Evolutionary conservation across 2,888 invertebrate species (phyloP).

Genomic region (Coleophora flavipennella): DNA sequence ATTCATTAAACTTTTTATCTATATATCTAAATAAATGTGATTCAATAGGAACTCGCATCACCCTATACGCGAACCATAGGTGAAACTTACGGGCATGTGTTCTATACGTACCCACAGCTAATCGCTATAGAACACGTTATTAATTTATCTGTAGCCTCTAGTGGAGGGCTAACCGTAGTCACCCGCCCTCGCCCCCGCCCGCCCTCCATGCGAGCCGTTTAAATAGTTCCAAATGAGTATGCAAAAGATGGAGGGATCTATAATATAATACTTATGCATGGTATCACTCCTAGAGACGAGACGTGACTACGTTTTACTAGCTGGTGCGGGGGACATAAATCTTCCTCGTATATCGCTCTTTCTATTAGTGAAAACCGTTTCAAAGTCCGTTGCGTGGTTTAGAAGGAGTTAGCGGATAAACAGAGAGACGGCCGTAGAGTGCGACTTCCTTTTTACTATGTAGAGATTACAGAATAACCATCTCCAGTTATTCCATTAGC

Average conservation of each 20-base stretch:
- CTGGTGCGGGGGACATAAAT: too few species aligned
- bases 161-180: constrained; percentile 65
- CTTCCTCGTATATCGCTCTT: too few species aligned
- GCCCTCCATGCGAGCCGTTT: constrained; percentile 40
- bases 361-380: too few species aligned
- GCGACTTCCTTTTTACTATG: too few species aligned
- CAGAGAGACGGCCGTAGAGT: too few species aligned
- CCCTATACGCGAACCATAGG: constrained; percentile 18
- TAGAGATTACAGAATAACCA: too few species aligned
- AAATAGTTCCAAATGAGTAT: constrained; percentile 71
- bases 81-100: constrained; percentile 53
- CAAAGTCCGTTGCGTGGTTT: too few species aligned
- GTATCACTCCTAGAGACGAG: constrained; percentile 47
- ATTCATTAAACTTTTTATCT: too few species aligned
- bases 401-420: too few species aligned
- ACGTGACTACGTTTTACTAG: constrained; percentile 6
- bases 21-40: too few species aligned
- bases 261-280: constrained; percentile 41
- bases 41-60: too few species aligned
- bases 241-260: constrained; percentile 46
- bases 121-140: constrained; percentile 54
- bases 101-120: constrained; percentile 48
- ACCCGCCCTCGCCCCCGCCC: constrained; percentile 28
- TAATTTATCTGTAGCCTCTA: constrained; percentile 71
- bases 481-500: too few species aligned